Percentiles rank a stretch among this genome's conserved stretches.
Evolutionary conservation across 2,113 vertebrate species (phyloP).

Genomic region (Takifugu flavidus): DNA sequence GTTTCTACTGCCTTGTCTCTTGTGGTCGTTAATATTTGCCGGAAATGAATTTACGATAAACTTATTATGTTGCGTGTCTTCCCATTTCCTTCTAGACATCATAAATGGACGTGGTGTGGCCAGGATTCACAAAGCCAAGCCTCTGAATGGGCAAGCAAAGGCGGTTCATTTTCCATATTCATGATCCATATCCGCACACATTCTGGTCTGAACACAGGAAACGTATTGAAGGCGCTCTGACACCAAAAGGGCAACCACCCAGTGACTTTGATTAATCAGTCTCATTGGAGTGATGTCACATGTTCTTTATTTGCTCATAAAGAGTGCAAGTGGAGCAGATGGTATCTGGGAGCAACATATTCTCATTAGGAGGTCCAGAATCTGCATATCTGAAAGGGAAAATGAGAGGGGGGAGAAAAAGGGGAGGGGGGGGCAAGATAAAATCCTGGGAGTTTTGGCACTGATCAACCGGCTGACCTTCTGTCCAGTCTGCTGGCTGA

Average conservation of each 20-base stretch:
- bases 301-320: slow-evolving; percentile 60
- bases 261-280: slow-evolving; percentile 62
- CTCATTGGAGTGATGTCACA: slow-evolving; percentile 56
- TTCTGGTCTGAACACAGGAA: slow-evolving; percentile 9
- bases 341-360: slow-evolving; percentile 74
- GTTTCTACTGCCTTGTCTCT: no score
- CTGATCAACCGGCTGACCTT: slow-evolving; percentile 72
- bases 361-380: slow-evolving; percentile 73
- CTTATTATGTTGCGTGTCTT: no score
- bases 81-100: no score
- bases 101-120: background rate
- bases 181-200: background rate
- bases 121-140: background rate
- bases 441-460: slow-evolving; percentile 75
- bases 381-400: slow-evolving; percentile 69
- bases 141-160: background rate
- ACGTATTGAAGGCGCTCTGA: slow-evolving; percentile 20
- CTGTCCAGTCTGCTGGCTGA: slow-evolving; percentile 71
- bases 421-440: slow-evolving; percentile 28
- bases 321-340: slow-evolving; percentile 71
- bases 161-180: background rate
- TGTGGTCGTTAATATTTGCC: no score
- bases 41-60: background rate
- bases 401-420: slow-evolving; percentile 35
- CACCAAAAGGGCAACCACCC: slow-evolving; percentile 43